Evolutionary conservation across 2,113 vertebrate species (phyloP), one percentile per base, ranked within the genome.

Genomic region (Sterrhoptilus dennistouni): DNA sequence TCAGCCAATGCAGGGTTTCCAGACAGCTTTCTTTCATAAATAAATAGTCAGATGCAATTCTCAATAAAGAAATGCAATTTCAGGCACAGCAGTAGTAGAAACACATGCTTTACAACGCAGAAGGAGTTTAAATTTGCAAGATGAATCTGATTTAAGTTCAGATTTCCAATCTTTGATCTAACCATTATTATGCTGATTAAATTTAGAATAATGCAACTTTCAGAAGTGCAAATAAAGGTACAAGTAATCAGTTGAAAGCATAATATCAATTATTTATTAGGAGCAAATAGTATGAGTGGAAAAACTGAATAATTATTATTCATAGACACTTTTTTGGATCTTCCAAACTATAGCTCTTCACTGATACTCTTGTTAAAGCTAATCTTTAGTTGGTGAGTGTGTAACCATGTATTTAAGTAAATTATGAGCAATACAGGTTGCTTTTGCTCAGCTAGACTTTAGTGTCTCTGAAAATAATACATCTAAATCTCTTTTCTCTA

Each of bases 11-110:
- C 71, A 87, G 69, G 71, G 49, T 80, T 91, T 87, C 69, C 81
- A 87, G 42, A 12, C 72, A 83, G 65, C 59, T 95, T 93, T 22
- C 65, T 90, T 93, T 93, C 36, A 36, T 88, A 94, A 94, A 75
- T 77, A 88, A 83, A 44, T 83, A 90, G 83, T 91, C 83, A 82
- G 81, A 82, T 91, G 91, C 83, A 82, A 60, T 91, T 93, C 60
- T 89, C 54, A 88, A 53, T 82, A 79, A 90, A 94, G 74, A 89
- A 95, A 82, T 77, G 83, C 82, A 88, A 18, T 95, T 94, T 95
- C 82, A 93, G 88, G 47, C 86, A 50, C 78, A 90, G 68, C 7
- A 0, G 88, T 96, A 80, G 88, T 77, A 93, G 86, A 92, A 94
- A 89, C 59, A 93, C 57, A 57, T 47, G 86, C 50, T 88, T 96